Conservation (phyloP, 2,113 vertebrate species). For the Aptenodytes forsteri region DNA sequence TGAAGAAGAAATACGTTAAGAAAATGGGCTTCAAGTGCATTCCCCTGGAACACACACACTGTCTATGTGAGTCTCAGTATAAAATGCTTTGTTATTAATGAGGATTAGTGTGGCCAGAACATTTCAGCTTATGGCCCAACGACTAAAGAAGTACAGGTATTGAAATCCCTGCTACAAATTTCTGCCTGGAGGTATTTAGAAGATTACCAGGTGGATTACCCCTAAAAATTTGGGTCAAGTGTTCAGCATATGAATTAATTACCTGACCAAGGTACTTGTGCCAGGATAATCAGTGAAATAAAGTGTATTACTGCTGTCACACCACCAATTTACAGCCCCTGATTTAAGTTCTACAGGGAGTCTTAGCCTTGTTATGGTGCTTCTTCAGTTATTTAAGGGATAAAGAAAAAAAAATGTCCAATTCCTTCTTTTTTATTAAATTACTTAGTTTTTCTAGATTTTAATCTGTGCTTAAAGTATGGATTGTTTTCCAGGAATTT, state of each 20-base stretch:
- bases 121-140: neutral
- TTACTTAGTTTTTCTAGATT: neutral
- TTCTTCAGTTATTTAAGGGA: neutral
- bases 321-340: neutral
- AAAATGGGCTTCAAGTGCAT: neutral
- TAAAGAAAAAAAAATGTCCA: neutral
- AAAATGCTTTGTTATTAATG: constrained; percentile 36
- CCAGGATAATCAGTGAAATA: constrained; percentile 31
- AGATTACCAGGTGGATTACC: constrained; percentile 39
- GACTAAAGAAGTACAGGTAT: neutral
- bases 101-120: constrained; percentile 38
- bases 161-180: constrained; percentile 24
- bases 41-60: neutral
- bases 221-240: constrained; percentile 14
- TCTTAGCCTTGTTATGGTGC: neutral
- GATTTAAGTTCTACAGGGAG: neutral
- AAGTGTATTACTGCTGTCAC: constrained; percentile 19
- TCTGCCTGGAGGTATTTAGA: constrained; percentile 18
- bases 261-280: neutral
- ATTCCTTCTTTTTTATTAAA: neutral
- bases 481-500: neutral
- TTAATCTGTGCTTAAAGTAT: neutral
- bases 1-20: neutral
- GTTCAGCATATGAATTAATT: constrained; percentile 6
- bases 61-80: neutral